Conservation (phyloP, 1,140 invertebrate species). For the Drosophila ironensis region DNA sequence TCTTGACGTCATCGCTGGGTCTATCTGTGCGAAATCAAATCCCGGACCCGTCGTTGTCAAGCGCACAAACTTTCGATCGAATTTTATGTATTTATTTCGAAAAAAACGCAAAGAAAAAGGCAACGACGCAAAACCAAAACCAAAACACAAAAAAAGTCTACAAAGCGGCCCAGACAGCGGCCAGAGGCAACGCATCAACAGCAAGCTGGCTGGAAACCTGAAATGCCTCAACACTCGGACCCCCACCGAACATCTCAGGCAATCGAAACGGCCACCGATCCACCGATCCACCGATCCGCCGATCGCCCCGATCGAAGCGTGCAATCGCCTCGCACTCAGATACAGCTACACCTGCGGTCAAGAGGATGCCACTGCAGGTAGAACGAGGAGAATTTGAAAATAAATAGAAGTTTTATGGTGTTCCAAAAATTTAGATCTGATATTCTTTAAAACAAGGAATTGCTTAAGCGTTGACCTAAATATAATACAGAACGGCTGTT, state of each 20-base stretch:
- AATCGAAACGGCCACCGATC: constrained; percentile 46
- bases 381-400: neutral
- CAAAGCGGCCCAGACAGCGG: constrained; percentile 65
- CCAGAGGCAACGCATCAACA: constrained; percentile 72
- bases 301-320: constrained; percentile 71
- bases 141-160: constrained; percentile 44
- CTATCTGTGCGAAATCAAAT: constrained; percentile 76
- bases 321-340: constrained; percentile 60
- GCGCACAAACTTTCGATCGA: constrained; percentile 72
- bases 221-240: constrained; percentile 77
- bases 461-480: too few relatives aligned
- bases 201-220: constrained; percentile 61
- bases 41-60: constrained; percentile 65
- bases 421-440: too few relatives aligned
- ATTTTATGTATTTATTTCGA: constrained; percentile 76
- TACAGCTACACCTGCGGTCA: constrained; percentile 17
- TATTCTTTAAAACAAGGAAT: too few relatives aligned
- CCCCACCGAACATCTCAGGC: constrained; percentile 65
- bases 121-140: constrained; percentile 32
- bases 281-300: constrained; percentile 19
- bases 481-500: too few relatives aligned
- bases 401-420: too few relatives aligned
- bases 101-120: constrained; percentile 20
- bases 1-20: constrained; percentile 59
- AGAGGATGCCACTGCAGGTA: neutral